These are phyloP conservation scores for Cricetomys ansorgei DNA, from an alignment of 2,113 vertebrate genomes.

Conservation along the genomic window DNA sequence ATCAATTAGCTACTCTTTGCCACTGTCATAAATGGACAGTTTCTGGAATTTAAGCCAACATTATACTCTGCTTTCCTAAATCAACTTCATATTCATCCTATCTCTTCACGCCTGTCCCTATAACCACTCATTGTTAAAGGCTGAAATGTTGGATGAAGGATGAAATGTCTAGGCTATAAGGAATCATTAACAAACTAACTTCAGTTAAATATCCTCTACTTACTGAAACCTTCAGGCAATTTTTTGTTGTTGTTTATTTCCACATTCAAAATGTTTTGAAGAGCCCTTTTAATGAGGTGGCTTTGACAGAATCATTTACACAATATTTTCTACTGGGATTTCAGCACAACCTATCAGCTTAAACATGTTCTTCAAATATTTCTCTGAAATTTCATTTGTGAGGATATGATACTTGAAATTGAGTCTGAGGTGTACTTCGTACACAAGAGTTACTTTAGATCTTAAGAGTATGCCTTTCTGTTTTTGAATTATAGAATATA, in stretches of 20 bases:
- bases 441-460: constrained; percentile 40
- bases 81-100: background rate
- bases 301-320: background rate
- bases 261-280: background rate
- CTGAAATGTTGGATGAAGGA: background rate
- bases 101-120: background rate
- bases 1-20: background rate
- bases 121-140: background rate
- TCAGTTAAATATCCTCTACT: background rate
- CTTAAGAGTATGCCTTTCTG: constrained; percentile 29
- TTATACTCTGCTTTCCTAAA: background rate
- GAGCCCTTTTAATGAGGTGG: background rate
- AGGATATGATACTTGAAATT: background rate
- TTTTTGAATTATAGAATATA: constrained; percentile 58
- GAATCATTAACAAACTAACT: background rate
- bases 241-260: background rate
- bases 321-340: background rate
- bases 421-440: background rate
- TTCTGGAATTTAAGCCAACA: background rate
- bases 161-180: no score
- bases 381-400: constrained; percentile 18
- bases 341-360: background rate
- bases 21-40: background rate
- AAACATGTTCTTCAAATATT: background rate
- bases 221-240: background rate